Conservation (phyloP, 2,113 vertebrate genomes). For the Aegithalos caudatus region DNA sequence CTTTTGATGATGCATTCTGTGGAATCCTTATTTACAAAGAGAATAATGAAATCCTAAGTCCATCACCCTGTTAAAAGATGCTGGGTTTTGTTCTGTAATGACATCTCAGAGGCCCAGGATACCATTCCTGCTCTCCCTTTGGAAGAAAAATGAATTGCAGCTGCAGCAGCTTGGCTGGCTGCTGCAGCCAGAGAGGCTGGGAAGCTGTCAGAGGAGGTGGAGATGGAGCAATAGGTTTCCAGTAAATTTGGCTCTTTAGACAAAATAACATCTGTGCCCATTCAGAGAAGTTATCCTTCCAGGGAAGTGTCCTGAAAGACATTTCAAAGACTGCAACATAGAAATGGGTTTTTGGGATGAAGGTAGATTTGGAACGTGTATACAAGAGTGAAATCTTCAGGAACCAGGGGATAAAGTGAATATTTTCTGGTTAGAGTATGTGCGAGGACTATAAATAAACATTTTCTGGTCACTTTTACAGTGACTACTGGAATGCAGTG, state of each 20-base stretch:
- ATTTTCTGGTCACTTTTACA: neutral
- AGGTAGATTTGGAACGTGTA: neutral
- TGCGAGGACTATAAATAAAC: neutral
- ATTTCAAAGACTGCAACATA: neutral
- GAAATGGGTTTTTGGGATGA: neutral
- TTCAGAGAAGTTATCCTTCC: neutral
- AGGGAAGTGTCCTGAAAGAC: neutral
- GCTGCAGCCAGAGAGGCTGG: neutral
- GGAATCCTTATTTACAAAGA: neutral
- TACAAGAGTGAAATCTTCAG: neutral
- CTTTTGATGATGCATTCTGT: neutral
- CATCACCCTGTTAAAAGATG: neutral
- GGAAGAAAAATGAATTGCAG: neutral
- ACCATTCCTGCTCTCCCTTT: neutral
- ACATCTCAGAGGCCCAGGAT: neutral
- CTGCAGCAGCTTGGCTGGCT: neutral
- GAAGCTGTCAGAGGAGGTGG: neutral
- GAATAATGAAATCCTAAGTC: neutral
- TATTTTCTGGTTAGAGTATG: neutral
- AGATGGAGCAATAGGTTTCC: neutral
- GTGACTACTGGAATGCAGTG: neutral
- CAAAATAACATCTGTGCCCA: neutral
- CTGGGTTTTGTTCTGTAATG: neutral
- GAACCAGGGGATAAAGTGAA: neutral
- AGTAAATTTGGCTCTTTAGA: neutral